phyloP scores from a whole-genome alignment of 2,797 vertebrate species.

The Sternotherus odoratus region DNA sequence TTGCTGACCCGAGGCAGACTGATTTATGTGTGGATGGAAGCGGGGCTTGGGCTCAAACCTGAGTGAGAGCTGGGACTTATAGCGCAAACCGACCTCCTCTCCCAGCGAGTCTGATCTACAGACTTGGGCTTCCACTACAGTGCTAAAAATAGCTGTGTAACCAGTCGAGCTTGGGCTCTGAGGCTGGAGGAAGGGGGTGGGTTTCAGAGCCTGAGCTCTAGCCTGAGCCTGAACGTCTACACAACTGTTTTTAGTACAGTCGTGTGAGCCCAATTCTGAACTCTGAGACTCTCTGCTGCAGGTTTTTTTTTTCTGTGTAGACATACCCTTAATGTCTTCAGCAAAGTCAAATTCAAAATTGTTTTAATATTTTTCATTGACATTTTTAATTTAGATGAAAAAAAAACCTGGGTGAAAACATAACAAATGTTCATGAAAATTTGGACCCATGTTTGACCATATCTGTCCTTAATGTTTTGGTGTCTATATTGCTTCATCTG shows the following conservation, averaged over 20 bases:
- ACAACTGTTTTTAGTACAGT: not conserved
- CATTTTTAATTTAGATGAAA: not conserved
- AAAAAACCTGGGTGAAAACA: not conserved
- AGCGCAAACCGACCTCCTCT: not conserved
- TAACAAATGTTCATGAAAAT: not conserved
- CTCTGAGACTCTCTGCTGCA: not conserved
- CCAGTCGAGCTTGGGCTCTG: not conserved
- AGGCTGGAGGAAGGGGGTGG: not conserved
- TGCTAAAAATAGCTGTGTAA: not conserved
- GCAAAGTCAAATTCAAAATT: not conserved
- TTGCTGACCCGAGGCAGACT: not conserved
- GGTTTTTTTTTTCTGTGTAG: not conserved
- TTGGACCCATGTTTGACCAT: not conserved
- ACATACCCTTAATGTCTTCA: not conserved
- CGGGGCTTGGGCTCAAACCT: not conserved
- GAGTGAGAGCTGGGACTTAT: not conserved
- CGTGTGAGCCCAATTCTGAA: not conserved
- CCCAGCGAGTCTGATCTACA: not conserved
- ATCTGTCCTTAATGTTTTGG: not conserved
- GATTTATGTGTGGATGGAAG: not conserved
- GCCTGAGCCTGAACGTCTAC: not conserved
- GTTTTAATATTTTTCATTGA: constrained; percentile 10
- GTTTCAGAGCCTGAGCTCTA: not conserved
- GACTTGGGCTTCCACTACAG: not conserved
- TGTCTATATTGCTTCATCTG: not conserved